Evolutionary conservation across 2,797 vertebrate species (phyloP).

Genomic region (Loris lydekkerianus): DNA sequence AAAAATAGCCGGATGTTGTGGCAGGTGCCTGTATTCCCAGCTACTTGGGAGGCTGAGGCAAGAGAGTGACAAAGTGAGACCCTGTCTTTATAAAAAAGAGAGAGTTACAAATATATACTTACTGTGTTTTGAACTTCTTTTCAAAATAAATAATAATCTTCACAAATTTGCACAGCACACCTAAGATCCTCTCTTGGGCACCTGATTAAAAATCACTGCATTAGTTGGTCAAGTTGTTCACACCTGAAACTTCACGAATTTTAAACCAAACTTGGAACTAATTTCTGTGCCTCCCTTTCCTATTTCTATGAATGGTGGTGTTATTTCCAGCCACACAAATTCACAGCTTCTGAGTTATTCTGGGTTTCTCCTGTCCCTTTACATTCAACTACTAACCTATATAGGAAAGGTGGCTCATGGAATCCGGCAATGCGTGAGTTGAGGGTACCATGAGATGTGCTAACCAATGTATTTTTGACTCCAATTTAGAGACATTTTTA

Average conservation of each 20-base stretch:
- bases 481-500: neutral
- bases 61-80: too few species aligned
- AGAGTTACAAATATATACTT: too few species aligned
- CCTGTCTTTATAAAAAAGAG: too few species aligned
- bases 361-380: neutral
- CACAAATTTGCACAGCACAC: too few species aligned
- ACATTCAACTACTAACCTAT: neutral
- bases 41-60: too few species aligned
- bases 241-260: neutral
- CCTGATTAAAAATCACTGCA: too few species aligned
- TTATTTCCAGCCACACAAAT: neutral
- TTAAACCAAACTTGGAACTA: neutral
- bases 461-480: neutral
- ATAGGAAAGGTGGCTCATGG: neutral
- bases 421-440: neutral
- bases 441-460: neutral
- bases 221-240: neutral
- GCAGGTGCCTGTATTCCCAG: too few species aligned
- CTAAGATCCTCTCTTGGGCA: too few species aligned
- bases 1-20: too few species aligned
- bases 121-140: too few species aligned
- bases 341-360: neutral
- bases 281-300: neutral
- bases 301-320: neutral
- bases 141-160: too few species aligned